phyloP scores from a whole-genome alignment of 1,140 invertebrate genomes.

The Drosophila lini region DNA sequence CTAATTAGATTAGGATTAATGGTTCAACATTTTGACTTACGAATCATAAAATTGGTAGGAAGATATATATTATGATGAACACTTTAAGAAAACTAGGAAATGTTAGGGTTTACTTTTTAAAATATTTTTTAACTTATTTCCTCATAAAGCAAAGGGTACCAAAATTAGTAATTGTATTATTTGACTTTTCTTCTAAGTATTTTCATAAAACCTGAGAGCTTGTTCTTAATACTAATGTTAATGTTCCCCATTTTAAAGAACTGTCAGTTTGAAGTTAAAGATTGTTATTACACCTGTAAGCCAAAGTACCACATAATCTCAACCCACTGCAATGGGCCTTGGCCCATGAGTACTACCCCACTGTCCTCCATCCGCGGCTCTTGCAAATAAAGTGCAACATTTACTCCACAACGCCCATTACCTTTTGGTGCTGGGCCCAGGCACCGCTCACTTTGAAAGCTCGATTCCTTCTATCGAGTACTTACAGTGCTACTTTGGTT shows the following conservation, averaged over 20 bases:
- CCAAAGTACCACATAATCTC: background rate
- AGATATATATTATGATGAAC: background rate
- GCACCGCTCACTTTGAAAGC: slow-evolving; percentile 66
- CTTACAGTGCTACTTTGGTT: slow-evolving; percentile 49
- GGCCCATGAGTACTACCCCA: slow-evolving; percentile 14
- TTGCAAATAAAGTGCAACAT: slow-evolving; percentile 18
- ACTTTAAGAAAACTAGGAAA: background rate
- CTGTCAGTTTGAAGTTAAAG: background rate
- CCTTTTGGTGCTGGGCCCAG: slow-evolving; percentile 19
- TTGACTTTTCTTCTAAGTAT: too few species aligned
- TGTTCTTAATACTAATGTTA: too few species aligned
- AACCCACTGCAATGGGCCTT: background rate
- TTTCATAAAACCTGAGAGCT: too few species aligned
- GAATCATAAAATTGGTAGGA: background rate
- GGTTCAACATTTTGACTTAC: background rate
- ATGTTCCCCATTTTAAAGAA: too few species aligned
- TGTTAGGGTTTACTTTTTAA: background rate
- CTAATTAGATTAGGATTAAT: slow-evolving; percentile 17
- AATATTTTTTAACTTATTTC: background rate
- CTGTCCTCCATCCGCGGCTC: background rate
- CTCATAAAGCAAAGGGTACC: background rate
- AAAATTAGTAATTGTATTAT: background rate
- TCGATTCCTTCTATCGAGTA: slow-evolving; percentile 36
- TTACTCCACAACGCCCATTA: slow-evolving; percentile 13
- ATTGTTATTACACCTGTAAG: background rate